phyloP scores from a whole-genome alignment of 2,888 invertebrate species.

The Syritta pipiens region DNA sequence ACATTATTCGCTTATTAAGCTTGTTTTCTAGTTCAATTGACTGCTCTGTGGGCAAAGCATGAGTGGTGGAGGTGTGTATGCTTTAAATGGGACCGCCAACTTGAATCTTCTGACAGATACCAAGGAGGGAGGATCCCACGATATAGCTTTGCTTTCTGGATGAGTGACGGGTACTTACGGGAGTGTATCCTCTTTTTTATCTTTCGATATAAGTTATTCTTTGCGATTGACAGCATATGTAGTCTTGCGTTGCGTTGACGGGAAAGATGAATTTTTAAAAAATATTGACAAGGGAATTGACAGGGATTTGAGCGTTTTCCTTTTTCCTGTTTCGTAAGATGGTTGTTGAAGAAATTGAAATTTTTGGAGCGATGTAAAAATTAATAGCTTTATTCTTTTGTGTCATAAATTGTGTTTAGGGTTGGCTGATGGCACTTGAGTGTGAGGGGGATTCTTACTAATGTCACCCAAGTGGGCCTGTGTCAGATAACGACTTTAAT shows the following conservation, averaged over 20 bases:
- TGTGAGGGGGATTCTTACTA: too few species aligned
- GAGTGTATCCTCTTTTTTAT: constrained; percentile 2
- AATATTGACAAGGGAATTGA: constrained; percentile 27
- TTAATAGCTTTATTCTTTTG: too few species aligned
- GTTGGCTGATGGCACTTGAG: too few species aligned
- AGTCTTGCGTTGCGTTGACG: not conserved
- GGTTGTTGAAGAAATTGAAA: not conserved
- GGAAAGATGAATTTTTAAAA: not conserved
- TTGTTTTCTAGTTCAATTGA: constrained; percentile 5
- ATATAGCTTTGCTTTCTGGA: not conserved
- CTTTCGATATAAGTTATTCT: not conserved
- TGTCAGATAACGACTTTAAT: too few species aligned
- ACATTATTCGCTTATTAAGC: constrained; percentile 23
- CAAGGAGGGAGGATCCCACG: not conserved
- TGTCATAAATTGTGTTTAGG: too few species aligned
- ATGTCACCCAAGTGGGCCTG: too few species aligned
- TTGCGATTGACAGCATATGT: constrained; percentile 3
- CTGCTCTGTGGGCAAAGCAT: not conserved
- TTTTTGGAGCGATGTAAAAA: not conserved
- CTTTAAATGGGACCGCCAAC: constrained; percentile 1
- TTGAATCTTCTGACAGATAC: not conserved
- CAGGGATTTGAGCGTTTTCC: not conserved
- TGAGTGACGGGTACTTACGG: constrained; percentile 4
- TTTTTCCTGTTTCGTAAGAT: too few species aligned
- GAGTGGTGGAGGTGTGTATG: not conserved